These are phyloP conservation scores for Thereva unica DNA, from an alignment of 2,888 invertebrate genomes.

Conservation along the genomic window DNA sequence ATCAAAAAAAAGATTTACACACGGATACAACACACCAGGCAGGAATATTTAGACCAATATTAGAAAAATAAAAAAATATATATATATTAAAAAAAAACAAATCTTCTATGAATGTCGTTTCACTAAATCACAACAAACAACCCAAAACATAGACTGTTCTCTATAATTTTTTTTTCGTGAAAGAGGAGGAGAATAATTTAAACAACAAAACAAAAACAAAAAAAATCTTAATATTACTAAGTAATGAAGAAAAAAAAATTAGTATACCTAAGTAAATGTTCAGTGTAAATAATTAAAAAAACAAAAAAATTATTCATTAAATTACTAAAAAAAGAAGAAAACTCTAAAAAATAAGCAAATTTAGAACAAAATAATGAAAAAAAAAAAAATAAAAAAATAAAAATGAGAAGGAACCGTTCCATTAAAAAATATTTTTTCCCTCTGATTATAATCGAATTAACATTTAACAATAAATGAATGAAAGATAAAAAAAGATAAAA, in stretches of 20 bases:
- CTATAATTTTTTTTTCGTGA: slow-evolving; percentile 19
- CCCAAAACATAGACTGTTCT: slow-evolving; percentile 24
- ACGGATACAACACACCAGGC: no score
- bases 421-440: slow-evolving; percentile 28
- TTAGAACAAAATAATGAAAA: slow-evolving; percentile 15
- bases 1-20: no score
- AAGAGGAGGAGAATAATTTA: slow-evolving; percentile 25
- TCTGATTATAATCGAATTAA: slow-evolving; percentile 31
- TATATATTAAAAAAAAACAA: slow-evolving; percentile 1
- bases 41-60: no score
- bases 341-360: slow-evolving; percentile 25
- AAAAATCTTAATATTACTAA: slow-evolving; percentile 34
- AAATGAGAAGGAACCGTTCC: slow-evolving; percentile 30
- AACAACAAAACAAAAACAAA: background rate
- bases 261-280: slow-evolving; percentile 30
- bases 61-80: background rate
- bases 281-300: slow-evolving; percentile 31
- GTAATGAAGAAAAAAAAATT: slow-evolving; percentile 24
- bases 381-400: background rate
- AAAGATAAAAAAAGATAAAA: no score
- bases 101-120: background rate
- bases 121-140: background rate
- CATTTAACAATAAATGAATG: slow-evolving; percentile 18
- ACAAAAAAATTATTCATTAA: slow-evolving; percentile 20
- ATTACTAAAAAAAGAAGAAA: slow-evolving; percentile 17